Evolutionary conservation across 2,888 invertebrate genomes (phyloP), one percentile per base, ranked within the genome.

Genomic region (Melanophora roralis): DNA sequence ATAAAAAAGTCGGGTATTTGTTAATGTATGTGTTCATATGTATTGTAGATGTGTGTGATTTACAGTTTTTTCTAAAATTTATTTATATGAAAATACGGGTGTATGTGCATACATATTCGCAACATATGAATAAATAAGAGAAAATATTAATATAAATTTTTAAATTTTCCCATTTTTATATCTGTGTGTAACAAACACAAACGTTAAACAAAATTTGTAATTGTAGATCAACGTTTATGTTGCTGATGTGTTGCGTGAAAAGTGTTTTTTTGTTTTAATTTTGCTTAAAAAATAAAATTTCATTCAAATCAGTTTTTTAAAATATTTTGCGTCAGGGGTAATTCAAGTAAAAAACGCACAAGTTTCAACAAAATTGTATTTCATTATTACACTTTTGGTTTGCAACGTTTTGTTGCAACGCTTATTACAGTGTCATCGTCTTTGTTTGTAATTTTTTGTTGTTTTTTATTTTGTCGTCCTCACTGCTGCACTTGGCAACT

Each of bases 401-500:
- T 36, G 23, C 27, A 21, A n/a, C 7, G 12, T n/a, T n/a, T n/a
- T n/a, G n/a, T n/a, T n/a, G n/a, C 8, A 34, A 34, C 38, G 21
- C n/a, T n/a, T n/a, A n/a, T 16, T 36, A 9, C 7, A 12, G 16
- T 32, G 32, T 40, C 6, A 53, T 14, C n/a, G 8, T 16, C 16
- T 60, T n/a, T 47, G 7, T 55, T 4, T 19, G 11, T 14, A 8
- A 34, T 23, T 40, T 8, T 27, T 55, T 57, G 8, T 43, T 59
- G 19, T 45, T 67, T n/a, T 34, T 11, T 12, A 62, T 78, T 12
- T 38, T 53, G 36, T 62, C 27, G 27, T 27, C 6, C 27, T 27
- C 67, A 27, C 27, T 9, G 64, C 53, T 78, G 67, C 77, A 60
- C 72, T 60, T 67, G 59, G 60, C 65, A 78, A 78, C 71, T 59